Conservation (phyloP, 2,888 invertebrate genomes). For the Xanthia icteritia region DNA sequence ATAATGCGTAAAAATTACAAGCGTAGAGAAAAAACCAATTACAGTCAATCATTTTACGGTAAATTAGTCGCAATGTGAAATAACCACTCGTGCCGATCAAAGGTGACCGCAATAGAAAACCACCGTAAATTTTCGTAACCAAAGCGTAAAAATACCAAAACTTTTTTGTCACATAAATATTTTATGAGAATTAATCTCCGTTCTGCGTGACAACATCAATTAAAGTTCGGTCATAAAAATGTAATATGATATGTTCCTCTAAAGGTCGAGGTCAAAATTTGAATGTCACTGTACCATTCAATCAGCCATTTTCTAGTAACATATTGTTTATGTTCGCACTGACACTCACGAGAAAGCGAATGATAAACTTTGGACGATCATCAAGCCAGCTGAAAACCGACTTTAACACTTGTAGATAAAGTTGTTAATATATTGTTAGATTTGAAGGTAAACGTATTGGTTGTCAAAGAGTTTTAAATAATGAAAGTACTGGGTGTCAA, state of each 20-base stretch:
- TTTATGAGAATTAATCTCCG: constrained; percentile 45
- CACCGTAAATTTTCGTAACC: not conserved
- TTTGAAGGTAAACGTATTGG: constrained; percentile 30
- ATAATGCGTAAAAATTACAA: not conserved
- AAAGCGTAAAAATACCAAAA: constrained; percentile 18
- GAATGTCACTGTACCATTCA: constrained; percentile 40
- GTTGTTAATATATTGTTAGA: constrained; percentile 11
- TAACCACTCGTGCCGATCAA: constrained; percentile 21
- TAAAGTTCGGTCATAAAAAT: constrained; percentile 28
- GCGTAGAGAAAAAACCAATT: constrained; percentile 23
- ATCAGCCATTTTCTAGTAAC: constrained; percentile 30
- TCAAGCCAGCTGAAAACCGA: constrained; percentile 19
- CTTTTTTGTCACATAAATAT: constrained; percentile 11
- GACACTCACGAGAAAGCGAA: constrained; percentile 53
- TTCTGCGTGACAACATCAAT: constrained; percentile 53
- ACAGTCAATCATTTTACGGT: constrained; percentile 25
- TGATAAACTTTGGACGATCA: constrained; percentile 27
- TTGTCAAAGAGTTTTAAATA: constrained; percentile 60
- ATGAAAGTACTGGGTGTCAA: constrained; percentile 75
- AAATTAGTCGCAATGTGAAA: constrained; percentile 24
- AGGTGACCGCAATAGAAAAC: constrained; percentile 27
- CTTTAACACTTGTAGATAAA: constrained; percentile 5
- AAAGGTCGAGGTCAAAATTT: constrained; percentile 53
- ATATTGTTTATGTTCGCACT: constrained; percentile 23
- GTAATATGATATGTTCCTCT: constrained; percentile 19